phyloP scores from a whole-genome alignment of 2,113 vertebrate species.

The Terrapene triunguis region DNA sequence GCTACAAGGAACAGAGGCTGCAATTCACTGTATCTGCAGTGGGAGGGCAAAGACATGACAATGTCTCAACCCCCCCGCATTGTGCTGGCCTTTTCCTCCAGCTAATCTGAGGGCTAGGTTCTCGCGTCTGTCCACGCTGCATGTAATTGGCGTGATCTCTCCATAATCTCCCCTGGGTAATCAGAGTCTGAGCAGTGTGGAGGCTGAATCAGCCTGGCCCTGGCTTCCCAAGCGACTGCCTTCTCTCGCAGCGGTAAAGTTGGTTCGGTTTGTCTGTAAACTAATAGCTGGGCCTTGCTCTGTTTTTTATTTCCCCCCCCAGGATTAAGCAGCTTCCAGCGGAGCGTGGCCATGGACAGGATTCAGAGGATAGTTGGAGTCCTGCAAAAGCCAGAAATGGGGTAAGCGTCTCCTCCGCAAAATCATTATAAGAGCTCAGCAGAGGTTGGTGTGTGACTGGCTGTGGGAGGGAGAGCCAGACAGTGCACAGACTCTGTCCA shows the following conservation, averaged over 20 bases:
- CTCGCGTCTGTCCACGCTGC: neutral
- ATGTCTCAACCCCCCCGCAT: too few relatives aligned
- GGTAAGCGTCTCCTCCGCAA: slow-evolving; percentile 75
- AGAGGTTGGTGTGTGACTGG: neutral
- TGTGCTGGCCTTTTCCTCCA: neutral
- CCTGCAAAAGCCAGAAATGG: slow-evolving; percentile 90
- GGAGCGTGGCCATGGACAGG: slow-evolving; percentile 95
- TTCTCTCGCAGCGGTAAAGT: neutral
- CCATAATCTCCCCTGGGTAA: neutral
- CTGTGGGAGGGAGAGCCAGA: neutral
- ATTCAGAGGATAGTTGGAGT: slow-evolving; percentile 94
- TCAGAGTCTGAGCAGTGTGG: neutral
- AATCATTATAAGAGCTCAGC: neutral
- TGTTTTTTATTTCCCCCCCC: neutral
- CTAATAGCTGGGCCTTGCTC: neutral
- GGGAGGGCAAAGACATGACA: too few relatives aligned
- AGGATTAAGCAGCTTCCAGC: slow-evolving; percentile 94
- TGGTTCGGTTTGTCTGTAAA: neutral
- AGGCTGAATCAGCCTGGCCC: neutral
- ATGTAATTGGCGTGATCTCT: neutral
- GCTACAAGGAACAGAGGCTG: neutral
- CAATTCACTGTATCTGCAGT: neutral
- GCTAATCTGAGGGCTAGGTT: neutral
- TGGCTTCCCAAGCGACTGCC: neutral
- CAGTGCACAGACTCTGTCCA: neutral